Base-by-base conservation (phyloP, 92 coral and sea anemone genomes). In the Porites rus region DNA sequence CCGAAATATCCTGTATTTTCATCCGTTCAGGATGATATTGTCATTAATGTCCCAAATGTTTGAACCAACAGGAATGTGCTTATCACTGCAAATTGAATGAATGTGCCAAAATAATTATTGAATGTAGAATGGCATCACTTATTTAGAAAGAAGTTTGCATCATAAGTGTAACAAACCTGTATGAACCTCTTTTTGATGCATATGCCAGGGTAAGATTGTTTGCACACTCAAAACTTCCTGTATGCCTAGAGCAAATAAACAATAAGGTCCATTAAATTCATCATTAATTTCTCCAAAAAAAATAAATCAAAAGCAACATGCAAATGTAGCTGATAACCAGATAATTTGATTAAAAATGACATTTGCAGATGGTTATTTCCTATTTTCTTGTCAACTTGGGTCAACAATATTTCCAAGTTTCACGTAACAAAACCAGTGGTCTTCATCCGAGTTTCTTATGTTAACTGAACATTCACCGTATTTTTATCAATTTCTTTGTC, bases 161-260 rank as follows among this genome's bases (percentile, higher is more conserved):
- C 65, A 77, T 67, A 20, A 9, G 50, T 58, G 69, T 31, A 25
- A 56, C 82, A 54, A 52, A 85, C 84, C 89, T 85, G 65, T 75
- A 77, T 7, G 89, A 79, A n/a, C 70, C 24, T 50, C 89, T 76
- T 62, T 76, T 85, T 18, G 89, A 76, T 31, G 84, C 59, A 63
- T 85, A 85, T 16, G 60, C 83, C 68, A 85, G 53, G 17, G 75
- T 28, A 66, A 85, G 89, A 61, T 68, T 85, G 60, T 77, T 85
- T 4, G 83, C 83, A 85, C 89, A 67, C 54, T 85, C 89, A 31
- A 85, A 51, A 18, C 83, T 77, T 25, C 89, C 89, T 22, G 89
- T 85, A 64, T 85, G 84, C 51, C 89, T 85, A 25, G 46, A 77
- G 28, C 1, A 77, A 76, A 38, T 25, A 5, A 77, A 19, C n/a